phyloP scores from a whole-genome alignment of 1,140 invertebrate genomes.

The Listronotus bonariensis region DNA sequence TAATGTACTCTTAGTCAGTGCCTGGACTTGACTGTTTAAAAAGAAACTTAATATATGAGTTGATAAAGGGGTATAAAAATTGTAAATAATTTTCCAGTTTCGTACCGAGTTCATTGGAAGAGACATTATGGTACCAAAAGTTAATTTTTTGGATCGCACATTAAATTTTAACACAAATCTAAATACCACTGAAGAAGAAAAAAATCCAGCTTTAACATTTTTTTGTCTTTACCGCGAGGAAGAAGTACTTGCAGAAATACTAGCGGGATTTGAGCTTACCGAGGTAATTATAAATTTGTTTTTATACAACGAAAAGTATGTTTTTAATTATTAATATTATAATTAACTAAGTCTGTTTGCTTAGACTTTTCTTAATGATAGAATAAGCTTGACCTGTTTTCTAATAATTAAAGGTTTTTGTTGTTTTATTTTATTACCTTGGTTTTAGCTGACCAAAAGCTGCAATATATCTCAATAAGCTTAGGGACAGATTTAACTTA shows the following conservation, averaged over 20 bases:
- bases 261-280: constrained; percentile 63
- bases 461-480: too few species aligned
- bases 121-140: constrained; percentile 55
- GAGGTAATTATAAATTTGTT: constrained; percentile 45
- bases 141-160: constrained; percentile 55
- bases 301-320: not conserved
- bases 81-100: constrained; percentile 51
- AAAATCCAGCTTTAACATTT: constrained; percentile 63
- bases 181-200: constrained; percentile 50
- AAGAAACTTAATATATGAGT: too few species aligned
- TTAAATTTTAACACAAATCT: not conserved
- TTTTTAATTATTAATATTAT: not conserved
- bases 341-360: too few species aligned
- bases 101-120: constrained; percentile 62
- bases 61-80: too few species aligned
- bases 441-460: too few species aligned
- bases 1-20: too few species aligned
- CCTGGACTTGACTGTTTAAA: too few species aligned
- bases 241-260: constrained; percentile 58
- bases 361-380: too few species aligned
- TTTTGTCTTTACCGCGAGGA: constrained; percentile 57
- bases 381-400: too few species aligned
- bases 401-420: too few species aligned
- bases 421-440: too few species aligned
- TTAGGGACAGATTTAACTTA: too few species aligned